Evolutionary conservation across 2,113 vertebrate species (phyloP).

Genomic region (Alosa alosa): DNA sequence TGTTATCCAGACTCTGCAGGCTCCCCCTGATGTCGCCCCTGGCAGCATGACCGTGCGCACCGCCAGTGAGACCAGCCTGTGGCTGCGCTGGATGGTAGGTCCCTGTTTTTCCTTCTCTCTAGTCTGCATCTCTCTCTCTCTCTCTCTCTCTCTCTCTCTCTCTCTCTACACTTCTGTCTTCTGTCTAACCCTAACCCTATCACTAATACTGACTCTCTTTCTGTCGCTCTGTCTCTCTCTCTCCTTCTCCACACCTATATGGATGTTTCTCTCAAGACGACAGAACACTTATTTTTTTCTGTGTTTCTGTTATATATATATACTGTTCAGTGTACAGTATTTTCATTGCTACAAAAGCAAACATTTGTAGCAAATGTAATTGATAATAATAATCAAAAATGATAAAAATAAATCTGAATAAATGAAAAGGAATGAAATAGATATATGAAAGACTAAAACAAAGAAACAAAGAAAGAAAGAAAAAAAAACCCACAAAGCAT

Average conservation of each 20-base stretch:
- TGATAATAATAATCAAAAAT: too few relatives aligned
- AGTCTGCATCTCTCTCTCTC: neutral
- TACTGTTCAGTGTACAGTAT: too few relatives aligned
- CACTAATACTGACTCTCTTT: neutral
- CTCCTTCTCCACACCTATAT: neutral
- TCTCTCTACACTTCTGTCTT: neutral
- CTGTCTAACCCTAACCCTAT: too few relatives aligned
- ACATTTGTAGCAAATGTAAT: too few relatives aligned
- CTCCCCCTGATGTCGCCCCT: constrained; percentile 82
- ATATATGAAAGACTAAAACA: too few relatives aligned
- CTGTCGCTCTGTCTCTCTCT: neutral
- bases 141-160: neutral
- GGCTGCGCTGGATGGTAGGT: constrained; percentile 85
- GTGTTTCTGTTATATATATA: neutral
- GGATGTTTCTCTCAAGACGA: neutral
- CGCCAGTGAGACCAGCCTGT: constrained; percentile 87
- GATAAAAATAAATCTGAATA: too few relatives aligned
- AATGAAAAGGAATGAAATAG: too few relatives aligned
- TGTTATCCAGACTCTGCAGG: constrained; percentile 90
- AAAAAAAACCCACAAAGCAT: too few relatives aligned
- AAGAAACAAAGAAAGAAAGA: too few relatives aligned
- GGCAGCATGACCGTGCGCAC: constrained; percentile 81
- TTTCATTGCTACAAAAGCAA: too few relatives aligned
- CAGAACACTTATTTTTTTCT: neutral
- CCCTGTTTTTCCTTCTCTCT: neutral